Evolutionary conservation across 1,140 invertebrate genomes (phyloP).

Genomic region (Aphidius gifuensis): DNA sequence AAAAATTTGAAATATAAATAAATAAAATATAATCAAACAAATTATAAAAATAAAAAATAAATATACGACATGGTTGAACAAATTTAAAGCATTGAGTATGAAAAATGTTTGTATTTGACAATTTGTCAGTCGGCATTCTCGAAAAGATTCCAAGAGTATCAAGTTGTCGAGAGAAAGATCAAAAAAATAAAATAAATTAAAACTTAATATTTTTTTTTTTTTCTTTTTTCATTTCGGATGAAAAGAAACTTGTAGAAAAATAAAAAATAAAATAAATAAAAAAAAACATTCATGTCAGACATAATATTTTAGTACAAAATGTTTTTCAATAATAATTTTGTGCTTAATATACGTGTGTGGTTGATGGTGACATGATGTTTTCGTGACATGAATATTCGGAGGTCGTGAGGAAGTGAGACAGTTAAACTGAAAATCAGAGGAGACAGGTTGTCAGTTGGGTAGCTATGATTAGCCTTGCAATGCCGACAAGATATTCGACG

Average conservation of each 20-base stretch:
- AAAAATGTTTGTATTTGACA: neutral
- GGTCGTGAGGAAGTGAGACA: slow-evolving; percentile 32
- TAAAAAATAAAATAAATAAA: slow-evolving; percentile 7
- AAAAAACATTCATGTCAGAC: neutral
- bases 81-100: neutral
- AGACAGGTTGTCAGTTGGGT: slow-evolving; percentile 54
- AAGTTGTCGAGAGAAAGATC: slow-evolving; percentile 11
- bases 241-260: neutral
- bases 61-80: neutral
- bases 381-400: neutral
- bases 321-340: neutral
- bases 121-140: slow-evolving; percentile 5
- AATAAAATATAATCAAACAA: slow-evolving; percentile 15
- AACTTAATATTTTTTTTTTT: no score
- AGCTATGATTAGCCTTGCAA: slow-evolving; percentile 51
- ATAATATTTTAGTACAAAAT: neutral
- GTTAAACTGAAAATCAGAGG: slow-evolving; percentile 53
- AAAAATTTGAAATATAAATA: slow-evolving; percentile 9
- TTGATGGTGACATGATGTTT: slow-evolving; percentile 2
- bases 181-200: slow-evolving; percentile 8
- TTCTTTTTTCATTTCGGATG: no score
- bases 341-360: neutral
- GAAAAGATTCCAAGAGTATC: slow-evolving; percentile 6
- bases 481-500: slow-evolving; percentile 25
- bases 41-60: neutral